phyloP scores from a whole-genome alignment of 2,113 vertebrate genomes.

The Psittacula cyanocephala region DNA sequence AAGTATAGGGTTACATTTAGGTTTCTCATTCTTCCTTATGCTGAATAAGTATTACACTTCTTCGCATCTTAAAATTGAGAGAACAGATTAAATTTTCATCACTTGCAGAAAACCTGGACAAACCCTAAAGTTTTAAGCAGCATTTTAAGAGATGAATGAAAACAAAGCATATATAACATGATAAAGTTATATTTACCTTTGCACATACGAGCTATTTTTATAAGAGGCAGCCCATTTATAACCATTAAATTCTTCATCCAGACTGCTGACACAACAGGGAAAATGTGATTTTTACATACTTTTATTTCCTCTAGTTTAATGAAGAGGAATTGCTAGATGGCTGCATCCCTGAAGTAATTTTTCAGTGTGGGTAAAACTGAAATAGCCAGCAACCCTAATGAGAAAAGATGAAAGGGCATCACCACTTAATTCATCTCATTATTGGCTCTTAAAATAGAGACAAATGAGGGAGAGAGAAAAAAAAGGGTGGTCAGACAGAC shows the following conservation, averaged over 20 bases:
- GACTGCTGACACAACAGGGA: constrained; percentile 56
- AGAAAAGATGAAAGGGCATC: constrained; percentile 63
- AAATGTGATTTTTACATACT: constrained; percentile 60
- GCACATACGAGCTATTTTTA: neutral
- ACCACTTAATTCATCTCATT: constrained; percentile 45
- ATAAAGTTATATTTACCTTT: constrained; percentile 3
- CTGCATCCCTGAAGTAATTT: constrained; percentile 50
- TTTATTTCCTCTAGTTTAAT: constrained; percentile 54
- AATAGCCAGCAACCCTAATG: constrained; percentile 43
- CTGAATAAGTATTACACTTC: neutral
- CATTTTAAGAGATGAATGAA: neutral
- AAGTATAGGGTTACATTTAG: neutral
- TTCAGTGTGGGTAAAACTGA: neutral
- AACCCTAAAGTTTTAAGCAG: neutral
- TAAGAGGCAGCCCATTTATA: constrained; percentile 23
- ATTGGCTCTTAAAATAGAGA: constrained; percentile 58
- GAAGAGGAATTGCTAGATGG: constrained; percentile 57
- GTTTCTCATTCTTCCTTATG: neutral
- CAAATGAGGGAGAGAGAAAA: constrained; percentile 27
- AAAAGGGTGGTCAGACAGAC: neutral
- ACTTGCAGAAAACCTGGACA: neutral
- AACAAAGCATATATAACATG: neutral
- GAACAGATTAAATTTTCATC: neutral
- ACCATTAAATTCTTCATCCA: constrained; percentile 37
- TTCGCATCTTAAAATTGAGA: neutral